Base-by-base conservation (phyloP, 1,140 invertebrate genomes). In the Telenomus remus region DNA sequence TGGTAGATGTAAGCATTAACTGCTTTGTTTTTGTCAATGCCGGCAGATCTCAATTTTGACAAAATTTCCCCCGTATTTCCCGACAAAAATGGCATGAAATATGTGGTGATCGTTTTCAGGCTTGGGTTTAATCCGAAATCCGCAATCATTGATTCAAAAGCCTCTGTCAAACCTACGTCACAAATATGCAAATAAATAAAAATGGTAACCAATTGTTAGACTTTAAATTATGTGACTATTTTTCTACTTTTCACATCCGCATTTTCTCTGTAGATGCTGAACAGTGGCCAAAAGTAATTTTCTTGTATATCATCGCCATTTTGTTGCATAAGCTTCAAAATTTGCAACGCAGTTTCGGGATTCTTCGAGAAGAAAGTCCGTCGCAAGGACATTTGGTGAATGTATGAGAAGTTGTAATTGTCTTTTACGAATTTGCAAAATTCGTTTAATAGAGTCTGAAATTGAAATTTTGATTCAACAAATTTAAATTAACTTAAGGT, bases 221-320 rank as follows among this genome's bases (percentile, higher is more conserved):
- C 12, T 14, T 50, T 39, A n/a, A 42, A 42, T 13, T 13, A 44
- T 12, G 13, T 44, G 1, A 1, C 12, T 13, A 13, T 44, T 44
- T 44, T 44, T 2, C 61, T 72, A 72, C 57, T 48, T 50, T 50
- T 6, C 6, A 60, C 2, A 43, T 57, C 11, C 4, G 51, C 0
- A 6, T 72, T 44, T 33, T 53, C 0, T 39, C 44, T 69, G 33
- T 39, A 7, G 7, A 15, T 12, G 35, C 48, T 39, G 2, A 70
- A 39, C 10, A 70, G 0, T 49, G 66, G 66, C 66, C 66, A 70
- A 37, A 70, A 70, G 1, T 35, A 56, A 9, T 61, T 33, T 1
- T 71, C 53, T 10, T 15, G 12, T 4, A 63, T 51, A 12, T 44
- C 37, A 0, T n/a, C 6, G 0, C 14, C 14, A 14, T 39, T 27